Conservation (phyloP, 2,888 invertebrate genomes). For the Lepidonotus clava region DNA sequence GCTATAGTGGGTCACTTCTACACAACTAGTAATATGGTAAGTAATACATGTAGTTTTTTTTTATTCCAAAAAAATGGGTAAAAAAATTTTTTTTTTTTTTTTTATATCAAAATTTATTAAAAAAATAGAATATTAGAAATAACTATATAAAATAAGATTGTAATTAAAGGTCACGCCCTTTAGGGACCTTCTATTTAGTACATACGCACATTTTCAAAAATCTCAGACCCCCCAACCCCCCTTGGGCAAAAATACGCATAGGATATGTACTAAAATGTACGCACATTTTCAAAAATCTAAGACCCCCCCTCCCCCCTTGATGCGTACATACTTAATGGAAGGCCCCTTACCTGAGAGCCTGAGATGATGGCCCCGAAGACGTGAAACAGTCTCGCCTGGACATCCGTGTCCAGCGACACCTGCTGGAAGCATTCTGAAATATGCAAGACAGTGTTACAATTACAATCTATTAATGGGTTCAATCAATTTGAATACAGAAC, state of each 20-base stretch:
- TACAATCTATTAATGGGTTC: too few relatives aligned
- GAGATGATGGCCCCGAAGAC: slow-evolving; percentile 84
- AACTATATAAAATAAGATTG: too few relatives aligned
- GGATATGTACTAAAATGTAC: too few relatives aligned
- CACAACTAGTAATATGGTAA: not conserved
- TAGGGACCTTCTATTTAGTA: too few relatives aligned
- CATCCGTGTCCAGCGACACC: slow-evolving; percentile 73
- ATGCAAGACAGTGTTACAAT: not conserved
- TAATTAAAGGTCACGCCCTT: too few relatives aligned
- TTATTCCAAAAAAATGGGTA: not conserved
- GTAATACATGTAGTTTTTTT: not conserved
- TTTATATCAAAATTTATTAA: not conserved
- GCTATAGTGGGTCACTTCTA: not conserved
- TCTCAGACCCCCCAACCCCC: too few relatives aligned
- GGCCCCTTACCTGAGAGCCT: slow-evolving; percentile 85
- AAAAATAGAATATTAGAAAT: not conserved
- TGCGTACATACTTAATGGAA: too few relatives aligned
- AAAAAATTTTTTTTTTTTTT: not conserved
- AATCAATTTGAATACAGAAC: too few relatives aligned
- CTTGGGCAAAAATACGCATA: too few relatives aligned
- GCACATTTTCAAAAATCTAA: too few relatives aligned
- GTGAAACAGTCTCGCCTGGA: slow-evolving; percentile 80
- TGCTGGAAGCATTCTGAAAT: slow-evolving; percentile 79
- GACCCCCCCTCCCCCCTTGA: too few relatives aligned
- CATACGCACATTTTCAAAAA: too few relatives aligned